These are phyloP conservation scores for Neogobius melanostomus DNA, from an alignment of 2,113 vertebrate genomes.

Conservation along the genomic window DNA sequence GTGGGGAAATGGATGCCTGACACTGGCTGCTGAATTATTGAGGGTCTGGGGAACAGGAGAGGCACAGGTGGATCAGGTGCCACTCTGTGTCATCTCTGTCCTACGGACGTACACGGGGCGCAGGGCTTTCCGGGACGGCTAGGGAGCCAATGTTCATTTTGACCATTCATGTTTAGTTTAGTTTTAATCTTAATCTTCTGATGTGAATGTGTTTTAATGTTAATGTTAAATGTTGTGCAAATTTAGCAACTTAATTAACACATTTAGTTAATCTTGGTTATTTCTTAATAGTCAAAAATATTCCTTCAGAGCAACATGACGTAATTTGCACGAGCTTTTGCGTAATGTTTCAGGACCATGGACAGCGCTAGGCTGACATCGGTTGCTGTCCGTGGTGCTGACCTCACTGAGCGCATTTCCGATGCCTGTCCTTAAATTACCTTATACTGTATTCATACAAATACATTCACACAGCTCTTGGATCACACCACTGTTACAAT, in stretches of 20 bases:
- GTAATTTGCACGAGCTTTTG: neutral
- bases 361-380: neutral
- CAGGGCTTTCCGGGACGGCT: constrained; percentile 25
- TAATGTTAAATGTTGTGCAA: no score
- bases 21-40: constrained; percentile 92
- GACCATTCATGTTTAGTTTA: no score
- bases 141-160: neutral
- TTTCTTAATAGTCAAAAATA: no score
- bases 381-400: constrained; percentile 46
- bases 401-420: constrained; percentile 8
- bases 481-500: neutral
- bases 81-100: constrained; percentile 73
- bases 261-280: no score
- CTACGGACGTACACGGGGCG: constrained; percentile 24
- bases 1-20: constrained; percentile 94
- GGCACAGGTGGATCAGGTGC: constrained; percentile 84
- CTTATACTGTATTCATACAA: neutral
- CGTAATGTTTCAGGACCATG: constrained; percentile 7
- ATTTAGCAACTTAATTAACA: no score
- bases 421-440: neutral
- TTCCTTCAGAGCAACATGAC: no score
- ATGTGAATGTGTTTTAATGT: no score
- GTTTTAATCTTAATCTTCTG: no score
- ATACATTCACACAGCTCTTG: neutral
- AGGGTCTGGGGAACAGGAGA: constrained; percentile 90